A percentile compares a stretch with the other conserved stretches of the same genome.
Evolutionary conservation across 2,113 vertebrate species (phyloP).

Genomic region (Burhinus oedicnemus): DNA sequence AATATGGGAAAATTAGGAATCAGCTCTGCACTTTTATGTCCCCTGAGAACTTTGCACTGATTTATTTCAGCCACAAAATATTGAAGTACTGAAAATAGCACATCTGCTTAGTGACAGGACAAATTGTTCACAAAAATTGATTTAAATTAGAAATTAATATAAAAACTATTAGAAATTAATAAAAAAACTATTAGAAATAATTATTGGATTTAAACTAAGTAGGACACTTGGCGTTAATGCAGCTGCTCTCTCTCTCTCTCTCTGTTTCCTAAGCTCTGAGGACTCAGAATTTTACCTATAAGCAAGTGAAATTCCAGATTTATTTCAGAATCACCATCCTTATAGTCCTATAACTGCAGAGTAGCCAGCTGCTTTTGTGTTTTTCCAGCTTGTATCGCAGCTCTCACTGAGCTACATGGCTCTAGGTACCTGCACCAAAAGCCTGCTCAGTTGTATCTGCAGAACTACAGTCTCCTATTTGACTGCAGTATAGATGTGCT

Average conservation of each 20-base stretch:
- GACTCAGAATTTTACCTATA: neutral
- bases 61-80: slow-evolving; percentile 14
- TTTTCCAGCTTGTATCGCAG: neutral
- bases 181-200: neutral
- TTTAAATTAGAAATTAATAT: neutral
- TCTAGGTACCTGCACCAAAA: neutral
- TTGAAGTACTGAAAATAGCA: neutral
- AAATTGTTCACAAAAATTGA: slow-evolving; percentile 1
- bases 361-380: neutral
- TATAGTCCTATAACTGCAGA: neutral
- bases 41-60: neutral
- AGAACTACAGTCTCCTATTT: neutral
- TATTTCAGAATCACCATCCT: neutral
- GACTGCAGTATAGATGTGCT: neutral
- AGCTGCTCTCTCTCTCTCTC: neutral
- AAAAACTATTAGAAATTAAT: neutral
- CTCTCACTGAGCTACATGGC: neutral
- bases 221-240: neutral
- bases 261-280: neutral
- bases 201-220: neutral
- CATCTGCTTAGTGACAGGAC: neutral
- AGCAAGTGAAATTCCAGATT: neutral
- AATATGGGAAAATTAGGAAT: neutral
- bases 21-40: neutral
- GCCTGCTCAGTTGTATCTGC: neutral